Conservation (phyloP, 2,888 invertebrate genomes). For the Allophyes oxyacanthae region DNA sequence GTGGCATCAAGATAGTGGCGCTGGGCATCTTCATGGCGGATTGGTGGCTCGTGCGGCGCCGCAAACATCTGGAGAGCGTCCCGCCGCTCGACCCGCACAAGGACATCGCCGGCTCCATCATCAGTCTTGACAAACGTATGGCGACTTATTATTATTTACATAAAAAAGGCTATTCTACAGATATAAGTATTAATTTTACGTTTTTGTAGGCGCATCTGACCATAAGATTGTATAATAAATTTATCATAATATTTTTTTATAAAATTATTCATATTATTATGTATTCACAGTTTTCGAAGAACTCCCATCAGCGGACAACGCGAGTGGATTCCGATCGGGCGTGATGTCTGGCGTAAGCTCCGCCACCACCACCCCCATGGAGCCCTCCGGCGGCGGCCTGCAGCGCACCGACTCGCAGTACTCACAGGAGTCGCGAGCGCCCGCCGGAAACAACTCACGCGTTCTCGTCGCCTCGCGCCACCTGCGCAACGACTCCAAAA, state of each 20-base stretch:
- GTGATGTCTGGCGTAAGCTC: slow-evolving; percentile 81
- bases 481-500: slow-evolving; percentile 90
- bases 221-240: no score
- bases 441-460: slow-evolving; percentile 72
- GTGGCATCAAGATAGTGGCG: slow-evolving; percentile 96
- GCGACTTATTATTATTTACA: neutral
- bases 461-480: slow-evolving; percentile 88
- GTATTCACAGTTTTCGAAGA: slow-evolving; percentile 92
- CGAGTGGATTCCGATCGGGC: slow-evolving; percentile 83
- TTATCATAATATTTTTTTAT: neutral
- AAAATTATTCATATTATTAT: neutral
- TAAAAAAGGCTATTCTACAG: no score
- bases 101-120: slow-evolving; percentile 93
- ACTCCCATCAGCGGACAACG: slow-evolving; percentile 89
- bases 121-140: slow-evolving; percentile 93
- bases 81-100: slow-evolving; percentile 89
- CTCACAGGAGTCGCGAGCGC: slow-evolving; percentile 74
- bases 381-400: slow-evolving; percentile 60
- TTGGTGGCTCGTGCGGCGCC: slow-evolving; percentile 96
- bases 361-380: slow-evolving; percentile 78
- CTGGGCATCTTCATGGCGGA: slow-evolving; percentile 95
- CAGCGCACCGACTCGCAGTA: slow-evolving; percentile 84
- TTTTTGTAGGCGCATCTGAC: no score
- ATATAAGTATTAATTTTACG: no score
- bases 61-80: slow-evolving; percentile 90